Conservation (phyloP, 2,797 vertebrate genomes). For the Phataginus tetradactyla region DNA sequence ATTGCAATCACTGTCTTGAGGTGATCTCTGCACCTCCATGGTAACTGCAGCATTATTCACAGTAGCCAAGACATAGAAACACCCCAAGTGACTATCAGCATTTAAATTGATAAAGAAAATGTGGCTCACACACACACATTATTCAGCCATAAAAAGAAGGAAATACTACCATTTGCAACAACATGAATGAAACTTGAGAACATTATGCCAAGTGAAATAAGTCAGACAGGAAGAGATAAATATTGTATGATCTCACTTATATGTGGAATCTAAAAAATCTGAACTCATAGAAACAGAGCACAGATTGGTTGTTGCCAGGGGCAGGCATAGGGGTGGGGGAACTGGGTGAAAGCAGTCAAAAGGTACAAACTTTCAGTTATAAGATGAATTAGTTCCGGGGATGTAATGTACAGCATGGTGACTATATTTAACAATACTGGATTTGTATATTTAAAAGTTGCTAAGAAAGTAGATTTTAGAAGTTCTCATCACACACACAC, state of each 20-base stretch:
- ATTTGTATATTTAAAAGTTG: neutral
- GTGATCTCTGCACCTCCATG: neutral
- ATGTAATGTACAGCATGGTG: no score
- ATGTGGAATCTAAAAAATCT: no score
- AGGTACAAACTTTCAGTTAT: no score
- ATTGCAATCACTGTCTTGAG: neutral
- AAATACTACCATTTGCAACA: neutral
- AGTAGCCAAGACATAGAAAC: neutral
- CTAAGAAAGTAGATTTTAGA: neutral
- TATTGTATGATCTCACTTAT: no score
- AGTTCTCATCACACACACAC: neutral
- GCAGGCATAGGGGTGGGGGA: no score
- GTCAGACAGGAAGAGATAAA: neutral
- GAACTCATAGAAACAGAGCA: no score
- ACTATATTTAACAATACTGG: no score
- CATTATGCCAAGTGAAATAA: neutral
- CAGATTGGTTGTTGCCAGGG: no score
- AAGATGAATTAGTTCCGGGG: no score
- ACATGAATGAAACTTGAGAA: neutral
- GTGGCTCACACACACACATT: neutral
- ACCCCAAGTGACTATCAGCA: neutral
- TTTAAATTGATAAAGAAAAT: neutral
- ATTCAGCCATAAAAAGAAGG: neutral
- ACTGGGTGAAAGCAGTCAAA: no score
- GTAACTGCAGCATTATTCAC: neutral